These are phyloP conservation scores for Pocillopora damicornis DNA, from an alignment of 64 coral and sea anemone species.

Conservation along the genomic window DNA sequence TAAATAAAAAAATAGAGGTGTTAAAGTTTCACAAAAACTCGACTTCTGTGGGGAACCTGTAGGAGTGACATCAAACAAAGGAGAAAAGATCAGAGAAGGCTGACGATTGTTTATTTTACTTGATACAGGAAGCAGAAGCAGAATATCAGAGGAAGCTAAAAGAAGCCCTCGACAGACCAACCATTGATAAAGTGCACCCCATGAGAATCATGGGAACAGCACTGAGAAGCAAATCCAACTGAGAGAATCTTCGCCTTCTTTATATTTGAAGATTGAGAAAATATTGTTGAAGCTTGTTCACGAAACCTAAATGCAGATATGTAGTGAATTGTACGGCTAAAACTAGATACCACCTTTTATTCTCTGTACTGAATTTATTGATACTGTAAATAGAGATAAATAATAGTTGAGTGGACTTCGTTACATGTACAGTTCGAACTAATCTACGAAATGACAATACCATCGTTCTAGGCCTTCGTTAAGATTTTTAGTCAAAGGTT, in stretches of 20 bases:
- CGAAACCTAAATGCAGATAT: background rate
- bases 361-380: background rate
- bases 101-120: background rate
- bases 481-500: background rate
- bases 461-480: background rate
- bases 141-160: slow-evolving; percentile 93
- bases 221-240: slow-evolving; percentile 42
- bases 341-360: background rate
- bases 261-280: slow-evolving; percentile 1
- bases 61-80: too few species aligned
- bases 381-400: too few species aligned
- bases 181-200: slow-evolving; percentile 77
- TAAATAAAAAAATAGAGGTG: too few species aligned
- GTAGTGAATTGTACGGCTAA: background rate
- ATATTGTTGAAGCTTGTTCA: background rate
- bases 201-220: slow-evolving; percentile 65
- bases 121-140: slow-evolving; percentile 78
- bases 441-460: background rate
- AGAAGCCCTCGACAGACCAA: slow-evolving; percentile 69
- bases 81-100: background rate
- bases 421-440: background rate
- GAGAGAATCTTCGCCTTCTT: background rate
- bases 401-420: too few species aligned
- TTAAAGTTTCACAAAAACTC: too few species aligned
- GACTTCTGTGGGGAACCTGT: too few species aligned